Base-by-base conservation (phyloP, 2,888 invertebrate species). In the Nymphalis c-album region DNA sequence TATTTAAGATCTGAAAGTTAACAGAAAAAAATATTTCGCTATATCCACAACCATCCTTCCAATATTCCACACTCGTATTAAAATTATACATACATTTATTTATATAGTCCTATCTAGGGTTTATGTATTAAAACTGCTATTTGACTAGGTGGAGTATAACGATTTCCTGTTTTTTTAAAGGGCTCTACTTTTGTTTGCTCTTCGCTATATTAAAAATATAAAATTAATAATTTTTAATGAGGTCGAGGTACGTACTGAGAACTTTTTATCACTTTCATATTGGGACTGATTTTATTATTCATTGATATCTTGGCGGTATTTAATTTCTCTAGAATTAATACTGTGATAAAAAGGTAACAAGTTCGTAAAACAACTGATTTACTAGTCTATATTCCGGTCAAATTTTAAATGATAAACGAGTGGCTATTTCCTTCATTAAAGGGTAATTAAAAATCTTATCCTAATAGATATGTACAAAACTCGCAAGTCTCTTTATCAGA, bases 391-490 rank as follows among this genome's bases (percentile, higher is more conserved):
- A 7, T 40, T 57, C 18, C 18, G 17, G 26, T 55, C 35, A 40
- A 58, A 61, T 26, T 31, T 58, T 17, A 31, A 51, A 31, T 40
- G n/a, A 20, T 53, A 58, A 55, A 48, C 40, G 63, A 64, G 70
- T n/a, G 67, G 55, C 46, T 10, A 31, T 51, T 26, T 40, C n/a
- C 18, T 67, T 57, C 58, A 45, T 62, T 22, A 61, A 57, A 63
- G 62, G 76, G 79, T 77, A 78, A 78, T 82, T 40, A 85, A 84
- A 40, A 78, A 76, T 77, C 90, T 90, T 90, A 91, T 71, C 83
- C 91, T 91, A 91, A 81, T 81, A 91, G 89, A 91, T 91, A 92
- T 92, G 89, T 91, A 91, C 92, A 91, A 80, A 88, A 85, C 85
- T 86, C 87, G 85, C 85, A 88, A 90, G 91, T 91, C 90, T 89